Percentiles rank a stretch among this genome's conserved stretches.
Evolutionary conservation across 2,888 invertebrate genomes (phyloP).

Genomic region (Ophraella communa): DNA sequence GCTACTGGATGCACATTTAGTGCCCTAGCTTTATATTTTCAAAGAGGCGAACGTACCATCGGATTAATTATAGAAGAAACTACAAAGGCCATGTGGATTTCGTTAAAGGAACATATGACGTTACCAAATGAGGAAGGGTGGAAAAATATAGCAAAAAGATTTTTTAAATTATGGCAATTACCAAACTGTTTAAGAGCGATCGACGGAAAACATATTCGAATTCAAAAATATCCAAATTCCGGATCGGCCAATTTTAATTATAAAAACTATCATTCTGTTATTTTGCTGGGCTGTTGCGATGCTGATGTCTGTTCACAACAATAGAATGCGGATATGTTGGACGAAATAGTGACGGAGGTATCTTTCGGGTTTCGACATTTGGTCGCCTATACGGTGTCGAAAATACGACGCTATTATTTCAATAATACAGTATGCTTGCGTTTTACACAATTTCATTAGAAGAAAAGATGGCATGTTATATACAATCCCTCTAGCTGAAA

Average conservation of each 20-base stretch:
- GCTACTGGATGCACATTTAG: slow-evolving; percentile 18
- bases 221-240: slow-evolving; percentile 6
- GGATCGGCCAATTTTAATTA: slow-evolving; percentile 16
- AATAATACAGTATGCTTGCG: too few species aligned
- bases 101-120: not conserved
- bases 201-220: slow-evolving; percentile 7
- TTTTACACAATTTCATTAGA: too few species aligned
- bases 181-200: slow-evolving; percentile 7
- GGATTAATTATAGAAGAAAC: slow-evolving; percentile 6
- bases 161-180: slow-evolving; percentile 9
- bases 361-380: slow-evolving; percentile 8
- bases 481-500: too few species aligned
- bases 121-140: slow-evolving; percentile 1
- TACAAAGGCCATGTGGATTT: not conserved
- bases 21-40: slow-evolving; percentile 10
- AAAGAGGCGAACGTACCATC: slow-evolving; percentile 5
- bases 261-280: too few species aligned
- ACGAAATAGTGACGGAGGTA: slow-evolving; percentile 14
- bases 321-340: slow-evolving; percentile 12
- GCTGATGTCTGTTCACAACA: not conserved
- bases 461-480: too few species aligned
- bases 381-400: too few species aligned
- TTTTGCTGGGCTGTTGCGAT: not conserved
- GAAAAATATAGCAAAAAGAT: slow-evolving; percentile 7
- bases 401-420: too few species aligned